Evolutionary conservation across 2,888 invertebrate genomes (phyloP), one percentile per base, ranked within the genome.

Genomic region (Drosophila nr. medialis): DNA sequence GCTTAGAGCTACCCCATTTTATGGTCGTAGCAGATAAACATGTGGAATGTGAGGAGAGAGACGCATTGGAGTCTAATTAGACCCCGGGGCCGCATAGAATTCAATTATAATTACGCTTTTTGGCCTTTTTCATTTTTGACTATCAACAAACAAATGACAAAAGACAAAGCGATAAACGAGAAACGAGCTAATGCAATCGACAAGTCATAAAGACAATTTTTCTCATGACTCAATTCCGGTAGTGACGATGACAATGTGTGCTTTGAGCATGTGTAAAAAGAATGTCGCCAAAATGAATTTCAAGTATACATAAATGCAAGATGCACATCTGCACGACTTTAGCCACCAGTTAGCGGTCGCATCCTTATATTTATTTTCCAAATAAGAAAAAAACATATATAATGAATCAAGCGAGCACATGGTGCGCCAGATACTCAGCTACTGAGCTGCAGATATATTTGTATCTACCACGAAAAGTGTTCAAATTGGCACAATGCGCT

Each of bases 401-500:
- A 83, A 87, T 89, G 81, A 88, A 88, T 78, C 83, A 77, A 77
- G 64, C 24, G 15, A 61, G 83, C 90, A 83, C 74, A 83, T 90
- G 90, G 70, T 70, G 73, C 64, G 71, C 51, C 77, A 75, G 54
- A 77, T 65, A 65, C 53, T 27, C 69, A 65, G 54, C 66, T 75
- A 59, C 68, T 48, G 64, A 45, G 34, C 58, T 65, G 54, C 68
- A 75, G 75, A 78, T 78, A 78, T 72, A 63, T 68, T 67, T 76
- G 69, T 68, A 80, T 77, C 63, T 71, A 64, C 59, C 54, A 40
- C 50, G 21, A 64, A 63, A 53, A 64, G 75, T 65, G 75, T 73
- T 90, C 53, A 84, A 90, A 77, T 89, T 90, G 89, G 86, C 86
- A 89, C 90, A 86, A 69, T 71, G 71, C 65, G 81, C 50, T 60